Base-by-base conservation (phyloP, 2,797 vertebrate genomes). In the Percopsis omiscomaycus region DNA sequence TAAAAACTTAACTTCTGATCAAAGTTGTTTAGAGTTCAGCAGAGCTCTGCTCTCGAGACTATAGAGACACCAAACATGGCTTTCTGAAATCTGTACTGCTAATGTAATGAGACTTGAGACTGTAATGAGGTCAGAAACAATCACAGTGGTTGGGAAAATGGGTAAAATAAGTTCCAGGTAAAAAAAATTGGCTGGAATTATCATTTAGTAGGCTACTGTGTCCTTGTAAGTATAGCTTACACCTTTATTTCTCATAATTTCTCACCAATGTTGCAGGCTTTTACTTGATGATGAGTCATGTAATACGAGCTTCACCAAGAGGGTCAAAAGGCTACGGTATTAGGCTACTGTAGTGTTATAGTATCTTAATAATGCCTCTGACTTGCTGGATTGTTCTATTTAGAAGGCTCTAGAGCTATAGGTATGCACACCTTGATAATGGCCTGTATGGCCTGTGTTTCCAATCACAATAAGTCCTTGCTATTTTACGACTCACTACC, bases 181-280 rank as follows among this genome's bases (percentile, higher is more conserved):
- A 37, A 37, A 37, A 37, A 22, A 5, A 37, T 37, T 8, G 10
- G 28, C 22, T 54, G 52, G 12, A 54, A 54, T 16, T 22, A 51
- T 10, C 50, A 16, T 51, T 8, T 14, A 22, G 15, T 1, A 51
- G 22, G n/a, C 10, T 22, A 51, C 22, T 1, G 16, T 11, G 22
- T 22, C 22, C 22, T 22, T 22, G 22, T 52, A 32, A 47, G 22
- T 46, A 27, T 32, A 3, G 15, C 0, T 0, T 28, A 14, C 29
- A 44, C 10, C 32, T 73, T 50, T 52, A 22, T 71, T 59, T 51
- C 22, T 22, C 22, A 22, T 22, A 22, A 22, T 22, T 22, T 22
- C 22, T 22, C 22, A 22, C 22, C 22, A 22, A 37, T 8, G 32
- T 37, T 37, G 32, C 32, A 37, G 5, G 32, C 6, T 37, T 2